These are phyloP conservation scores for Goniozus legneri DNA, from an alignment of 1,140 invertebrate species.

Conservation along the genomic window DNA sequence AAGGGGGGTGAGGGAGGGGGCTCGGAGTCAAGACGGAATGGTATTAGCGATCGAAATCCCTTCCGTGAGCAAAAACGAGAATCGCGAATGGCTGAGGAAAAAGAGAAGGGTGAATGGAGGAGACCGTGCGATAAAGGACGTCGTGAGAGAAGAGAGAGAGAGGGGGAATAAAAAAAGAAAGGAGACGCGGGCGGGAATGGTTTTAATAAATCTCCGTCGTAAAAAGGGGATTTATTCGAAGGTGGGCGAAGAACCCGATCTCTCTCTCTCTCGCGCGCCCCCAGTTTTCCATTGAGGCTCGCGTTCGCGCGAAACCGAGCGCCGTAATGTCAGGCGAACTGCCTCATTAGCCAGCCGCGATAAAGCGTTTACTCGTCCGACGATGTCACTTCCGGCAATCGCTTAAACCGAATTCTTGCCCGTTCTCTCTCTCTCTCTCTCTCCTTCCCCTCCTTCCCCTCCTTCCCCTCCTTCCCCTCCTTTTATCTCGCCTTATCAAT, in stretches of 20 bases:
- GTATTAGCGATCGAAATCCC: no score
- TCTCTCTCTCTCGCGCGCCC: no score
- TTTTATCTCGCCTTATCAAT: slow-evolving; percentile 6
- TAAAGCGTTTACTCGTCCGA: slow-evolving; percentile 42
- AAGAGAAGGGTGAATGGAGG: not conserved
- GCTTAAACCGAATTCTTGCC: slow-evolving; percentile 27
- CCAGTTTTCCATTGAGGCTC: slow-evolving; percentile 33
- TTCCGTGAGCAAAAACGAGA: slow-evolving; percentile 5
- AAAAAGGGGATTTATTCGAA: slow-evolving; percentile 51
- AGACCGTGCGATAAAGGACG: no score
- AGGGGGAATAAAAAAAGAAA: not conserved
- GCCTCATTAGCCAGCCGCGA: slow-evolving; percentile 47
- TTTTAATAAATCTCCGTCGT: slow-evolving; percentile 52
- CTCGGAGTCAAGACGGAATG: slow-evolving; percentile 14
- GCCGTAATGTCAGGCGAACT: slow-evolving; percentile 26
- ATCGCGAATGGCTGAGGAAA: not conserved
- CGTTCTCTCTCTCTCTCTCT: not conserved
- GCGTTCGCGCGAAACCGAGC: slow-evolving; percentile 36
- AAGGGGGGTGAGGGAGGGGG: slow-evolving; percentile 6
- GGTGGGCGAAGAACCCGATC: slow-evolving; percentile 28
- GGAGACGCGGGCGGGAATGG: slow-evolving; percentile 27
- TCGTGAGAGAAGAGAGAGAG: not conserved
- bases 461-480: slow-evolving; percentile 18
- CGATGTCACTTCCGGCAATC: slow-evolving; percentile 46
- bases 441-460: slow-evolving; percentile 10